Conservation (phyloP, 2,113 vertebrate species). For the Engraulis encrasicolus region DNA sequence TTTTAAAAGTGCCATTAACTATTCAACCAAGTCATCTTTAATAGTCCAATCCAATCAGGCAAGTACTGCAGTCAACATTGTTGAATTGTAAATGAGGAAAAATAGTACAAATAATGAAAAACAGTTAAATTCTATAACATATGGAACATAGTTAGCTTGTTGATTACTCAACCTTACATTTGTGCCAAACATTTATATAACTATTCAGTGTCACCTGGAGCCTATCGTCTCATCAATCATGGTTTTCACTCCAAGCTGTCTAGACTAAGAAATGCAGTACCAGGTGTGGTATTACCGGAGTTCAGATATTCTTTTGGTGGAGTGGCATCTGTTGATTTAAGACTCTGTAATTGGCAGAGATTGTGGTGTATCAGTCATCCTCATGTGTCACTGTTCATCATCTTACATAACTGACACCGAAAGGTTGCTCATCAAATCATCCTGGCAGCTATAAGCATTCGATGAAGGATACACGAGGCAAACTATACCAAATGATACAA, state of each 20-base stretch:
- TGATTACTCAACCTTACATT: not conserved
- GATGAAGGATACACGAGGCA: too few species aligned
- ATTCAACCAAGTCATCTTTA: slow-evolving; percentile 57
- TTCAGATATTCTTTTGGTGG: not conserved
- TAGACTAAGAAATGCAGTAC: not conserved
- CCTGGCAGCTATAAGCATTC: too few species aligned
- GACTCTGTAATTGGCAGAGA: not conserved
- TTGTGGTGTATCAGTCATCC: not conserved
- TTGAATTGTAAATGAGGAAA: slow-evolving; percentile 31
- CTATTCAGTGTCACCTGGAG: not conserved
- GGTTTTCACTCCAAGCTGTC: not conserved
- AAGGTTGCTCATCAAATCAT: too few species aligned
- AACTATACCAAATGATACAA: too few species aligned
- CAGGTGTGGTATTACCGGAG: not conserved
- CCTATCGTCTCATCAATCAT: not conserved
- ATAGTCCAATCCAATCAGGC: slow-evolving; percentile 38
- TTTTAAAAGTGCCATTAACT: slow-evolving; percentile 56
- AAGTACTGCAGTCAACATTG: slow-evolving; percentile 50
- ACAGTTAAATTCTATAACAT: too few species aligned
- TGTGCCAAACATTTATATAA: not conserved
- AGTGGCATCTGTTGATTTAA: not conserved
- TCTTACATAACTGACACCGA: too few species aligned
- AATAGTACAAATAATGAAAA: too few species aligned
- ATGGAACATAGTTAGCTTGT: not conserved
- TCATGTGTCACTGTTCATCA: not conserved